These are phyloP conservation scores for Drosophila nr. perissopoda DNA, from an alignment of 2,888 invertebrate genomes.

Conservation along the genomic window DNA sequence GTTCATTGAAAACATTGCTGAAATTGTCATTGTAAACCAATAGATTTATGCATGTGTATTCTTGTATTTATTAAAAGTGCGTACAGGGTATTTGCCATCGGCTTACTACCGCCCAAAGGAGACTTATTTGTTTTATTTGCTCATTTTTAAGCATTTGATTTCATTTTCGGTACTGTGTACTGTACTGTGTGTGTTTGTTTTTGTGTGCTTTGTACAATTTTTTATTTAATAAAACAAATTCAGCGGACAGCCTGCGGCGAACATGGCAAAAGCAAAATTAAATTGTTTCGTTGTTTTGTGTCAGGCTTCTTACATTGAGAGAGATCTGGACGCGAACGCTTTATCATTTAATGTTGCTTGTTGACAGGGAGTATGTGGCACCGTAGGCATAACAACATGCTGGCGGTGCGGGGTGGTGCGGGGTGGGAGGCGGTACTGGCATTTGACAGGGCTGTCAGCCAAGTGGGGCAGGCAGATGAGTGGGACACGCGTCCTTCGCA, in stretches of 20 bases:
- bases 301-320: constrained; percentile 23
- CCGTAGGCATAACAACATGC: constrained; percentile 6
- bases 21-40: background rate
- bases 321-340: constrained; percentile 69
- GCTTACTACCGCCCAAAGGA: background rate
- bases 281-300: constrained; percentile 73
- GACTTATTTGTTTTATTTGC: constrained; percentile 55
- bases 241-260: constrained; percentile 75
- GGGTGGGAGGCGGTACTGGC: constrained; percentile 19
- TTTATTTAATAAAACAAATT: constrained; percentile 81
- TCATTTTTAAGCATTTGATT: constrained; percentile 76
- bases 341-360: constrained; percentile 71
- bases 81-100: constrained; percentile 5
- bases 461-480: constrained; percentile 18
- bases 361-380: constrained; percentile 57
- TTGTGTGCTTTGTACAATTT: constrained; percentile 59
- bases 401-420: background rate
- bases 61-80: background rate
- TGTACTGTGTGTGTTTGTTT: constrained; percentile 22
- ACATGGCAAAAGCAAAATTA: constrained; percentile 76
- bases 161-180: constrained; percentile 65
- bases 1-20: background rate
- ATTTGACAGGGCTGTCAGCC: constrained; percentile 70
- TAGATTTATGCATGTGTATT: background rate
- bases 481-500: constrained; percentile 19